Evolutionary conservation across 2,113 vertebrate species (phyloP).

Genomic region (Nibea albiflora): DNA sequence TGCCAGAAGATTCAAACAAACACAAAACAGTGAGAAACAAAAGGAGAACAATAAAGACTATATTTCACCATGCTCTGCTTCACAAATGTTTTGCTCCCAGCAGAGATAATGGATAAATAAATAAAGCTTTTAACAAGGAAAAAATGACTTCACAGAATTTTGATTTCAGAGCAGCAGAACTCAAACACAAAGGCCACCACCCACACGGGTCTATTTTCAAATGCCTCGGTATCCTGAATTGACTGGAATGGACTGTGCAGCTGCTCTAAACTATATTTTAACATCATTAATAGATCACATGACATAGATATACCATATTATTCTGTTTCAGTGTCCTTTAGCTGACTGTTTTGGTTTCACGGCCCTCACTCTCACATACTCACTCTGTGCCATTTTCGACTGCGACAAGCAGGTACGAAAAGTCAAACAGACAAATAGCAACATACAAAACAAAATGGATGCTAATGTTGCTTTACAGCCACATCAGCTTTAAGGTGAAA

Average conservation of each 20-base stretch:
- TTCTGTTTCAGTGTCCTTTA: not conserved
- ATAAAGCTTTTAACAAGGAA: not conserved
- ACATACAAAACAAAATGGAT: no score
- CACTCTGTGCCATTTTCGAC: no score
- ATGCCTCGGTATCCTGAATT: not conserved
- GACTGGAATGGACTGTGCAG: not conserved
- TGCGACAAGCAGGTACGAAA: not conserved
- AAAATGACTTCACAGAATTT: not conserved
- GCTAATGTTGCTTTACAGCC: no score
- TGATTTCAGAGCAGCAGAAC: not conserved
- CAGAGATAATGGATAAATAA: not conserved
- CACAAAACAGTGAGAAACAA: not conserved
- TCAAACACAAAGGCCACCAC: not conserved
- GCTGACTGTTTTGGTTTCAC: not conserved
- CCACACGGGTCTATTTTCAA: not conserved
- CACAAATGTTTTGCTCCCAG: not conserved
- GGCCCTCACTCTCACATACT: not conserved
- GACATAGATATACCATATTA: not conserved
- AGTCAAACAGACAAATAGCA: not conserved
- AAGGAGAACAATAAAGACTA: slow-evolving; percentile 7
- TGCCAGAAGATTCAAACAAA: slow-evolving; percentile 9
- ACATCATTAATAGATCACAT: not conserved
- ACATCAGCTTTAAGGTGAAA: not conserved
- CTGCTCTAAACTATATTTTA: not conserved
- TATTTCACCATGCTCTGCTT: not conserved